phyloP scores from a whole-genome alignment of 1,140 invertebrate genomes.

The Cylas formicarius region DNA sequence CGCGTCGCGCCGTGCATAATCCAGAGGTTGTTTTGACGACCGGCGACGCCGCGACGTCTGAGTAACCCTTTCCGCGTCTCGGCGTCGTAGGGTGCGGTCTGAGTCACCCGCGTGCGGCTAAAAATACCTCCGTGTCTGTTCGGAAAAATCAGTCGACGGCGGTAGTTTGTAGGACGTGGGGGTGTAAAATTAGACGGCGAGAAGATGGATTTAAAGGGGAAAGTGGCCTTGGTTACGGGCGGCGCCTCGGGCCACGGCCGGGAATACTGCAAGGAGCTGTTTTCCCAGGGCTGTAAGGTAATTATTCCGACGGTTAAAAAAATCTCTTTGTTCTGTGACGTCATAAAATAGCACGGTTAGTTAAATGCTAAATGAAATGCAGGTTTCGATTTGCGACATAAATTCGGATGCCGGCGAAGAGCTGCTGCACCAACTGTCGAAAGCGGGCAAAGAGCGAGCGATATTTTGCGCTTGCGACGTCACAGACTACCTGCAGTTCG shows the following conservation, averaged over 20 bases:
- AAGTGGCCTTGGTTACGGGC: constrained; percentile 68
- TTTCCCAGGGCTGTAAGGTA: constrained; percentile 68
- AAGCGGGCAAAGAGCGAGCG: constrained; percentile 57
- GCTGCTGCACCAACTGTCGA: constrained; percentile 52
- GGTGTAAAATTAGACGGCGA: constrained; percentile 1
- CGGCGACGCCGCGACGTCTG: neutral
- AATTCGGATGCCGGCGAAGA: constrained; percentile 60
- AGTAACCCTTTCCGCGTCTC: neutral
- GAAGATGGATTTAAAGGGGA: constrained; percentile 59
- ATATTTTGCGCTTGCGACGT: constrained; percentile 64
- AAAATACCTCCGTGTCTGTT: too few relatives aligned
- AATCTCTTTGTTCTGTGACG: neutral
- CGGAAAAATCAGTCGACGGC: too few relatives aligned
- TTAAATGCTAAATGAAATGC: neutral
- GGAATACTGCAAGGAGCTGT: constrained; percentile 60
- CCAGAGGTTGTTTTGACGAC: too few relatives aligned
- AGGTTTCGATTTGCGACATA: constrained; percentile 58
- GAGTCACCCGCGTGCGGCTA: constrained; percentile 2
- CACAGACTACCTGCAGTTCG: constrained; percentile 67
- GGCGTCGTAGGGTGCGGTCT: constrained; percentile 12
- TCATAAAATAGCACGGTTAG: neutral
- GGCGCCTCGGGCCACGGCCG: constrained; percentile 68
- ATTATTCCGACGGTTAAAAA: constrained; percentile 10
- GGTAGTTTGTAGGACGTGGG: too few relatives aligned
- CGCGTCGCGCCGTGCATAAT: too few relatives aligned